Conservation (phyloP, 2,113 vertebrate genomes). For the Pterocles orientalis region DNA sequence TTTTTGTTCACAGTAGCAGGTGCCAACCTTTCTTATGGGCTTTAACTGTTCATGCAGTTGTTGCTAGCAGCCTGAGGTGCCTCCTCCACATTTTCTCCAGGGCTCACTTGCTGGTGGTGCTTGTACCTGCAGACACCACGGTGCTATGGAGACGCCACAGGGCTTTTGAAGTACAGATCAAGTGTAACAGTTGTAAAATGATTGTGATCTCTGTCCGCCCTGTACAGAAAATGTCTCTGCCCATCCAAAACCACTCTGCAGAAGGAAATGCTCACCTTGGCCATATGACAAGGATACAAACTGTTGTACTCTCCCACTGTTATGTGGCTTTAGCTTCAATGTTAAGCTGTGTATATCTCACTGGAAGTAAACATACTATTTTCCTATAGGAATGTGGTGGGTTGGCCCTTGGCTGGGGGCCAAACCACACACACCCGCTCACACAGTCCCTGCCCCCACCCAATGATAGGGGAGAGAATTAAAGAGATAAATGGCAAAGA, state of each 20-base stretch:
- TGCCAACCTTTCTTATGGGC: not conserved
- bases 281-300: not conserved
- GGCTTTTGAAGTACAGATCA: not conserved
- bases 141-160: not conserved
- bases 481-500: too few species aligned
- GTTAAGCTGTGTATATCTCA: not conserved
- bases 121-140: not conserved
- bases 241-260: not conserved
- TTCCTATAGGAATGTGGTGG: not conserved
- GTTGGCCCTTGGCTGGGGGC: too few species aligned
- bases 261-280: not conserved
- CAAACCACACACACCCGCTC: too few species aligned
- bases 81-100: not conserved
- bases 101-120: not conserved
- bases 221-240: not conserved
- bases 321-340: not conserved
- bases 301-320: not conserved
- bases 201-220: not conserved
- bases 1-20: not conserved
- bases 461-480: too few species aligned
- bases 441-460: too few species aligned
- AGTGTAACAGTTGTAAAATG: not conserved
- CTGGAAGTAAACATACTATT: not conserved
- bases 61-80: not conserved
- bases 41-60: not conserved